These are phyloP conservation scores for Australoheros facetus DNA, from an alignment of 2,797 vertebrate genomes.

Conservation along the genomic window DNA sequence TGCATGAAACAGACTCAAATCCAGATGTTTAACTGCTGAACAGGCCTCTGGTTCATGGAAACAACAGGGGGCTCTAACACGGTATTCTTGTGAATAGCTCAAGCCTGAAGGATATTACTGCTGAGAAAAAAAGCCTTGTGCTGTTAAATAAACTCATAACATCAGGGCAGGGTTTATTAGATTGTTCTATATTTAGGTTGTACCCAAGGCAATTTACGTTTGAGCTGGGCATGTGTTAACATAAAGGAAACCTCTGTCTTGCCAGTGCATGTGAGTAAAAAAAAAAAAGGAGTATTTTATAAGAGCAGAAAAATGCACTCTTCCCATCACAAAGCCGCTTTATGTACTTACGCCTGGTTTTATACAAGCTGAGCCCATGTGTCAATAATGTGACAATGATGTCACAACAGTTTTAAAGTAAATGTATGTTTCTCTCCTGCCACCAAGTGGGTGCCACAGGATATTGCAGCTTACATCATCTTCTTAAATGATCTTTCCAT, in stretches of 20 bases:
- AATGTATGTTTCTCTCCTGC: constrained; percentile 67
- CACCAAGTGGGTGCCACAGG: constrained; percentile 67
- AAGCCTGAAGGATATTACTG: constrained; percentile 48
- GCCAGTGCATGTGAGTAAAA: constrained; percentile 28
- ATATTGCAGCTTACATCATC: constrained; percentile 36
- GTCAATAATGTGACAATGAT: constrained; percentile 54
- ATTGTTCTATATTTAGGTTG: constrained; percentile 69
- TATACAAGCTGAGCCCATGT: constrained; percentile 40
- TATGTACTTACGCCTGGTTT: constrained; percentile 61
- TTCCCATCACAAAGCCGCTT: constrained; percentile 55
- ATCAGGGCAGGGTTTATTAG: constrained; percentile 62
- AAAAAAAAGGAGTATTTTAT: constrained; percentile 40
- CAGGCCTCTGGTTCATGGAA: constrained; percentile 30
- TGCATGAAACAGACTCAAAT: constrained; percentile 40
- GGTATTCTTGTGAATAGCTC: constrained; percentile 22
- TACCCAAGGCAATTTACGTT: constrained; percentile 55
- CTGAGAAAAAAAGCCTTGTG: constrained; percentile 57
- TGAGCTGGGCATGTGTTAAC: constrained; percentile 22
- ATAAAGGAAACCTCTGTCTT: constrained; percentile 42
- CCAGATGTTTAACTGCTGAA: constrained; percentile 43
- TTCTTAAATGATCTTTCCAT: not conserved
- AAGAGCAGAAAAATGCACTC: constrained; percentile 60
- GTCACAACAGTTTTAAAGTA: constrained; percentile 40
- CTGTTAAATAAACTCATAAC: constrained; percentile 65
- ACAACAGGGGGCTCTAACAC: constrained; percentile 14